Evolutionary conservation across 1,140 invertebrate genomes (phyloP), one percentile per base, ranked within the genome.

Genomic region (Nymphalis io): DNA sequence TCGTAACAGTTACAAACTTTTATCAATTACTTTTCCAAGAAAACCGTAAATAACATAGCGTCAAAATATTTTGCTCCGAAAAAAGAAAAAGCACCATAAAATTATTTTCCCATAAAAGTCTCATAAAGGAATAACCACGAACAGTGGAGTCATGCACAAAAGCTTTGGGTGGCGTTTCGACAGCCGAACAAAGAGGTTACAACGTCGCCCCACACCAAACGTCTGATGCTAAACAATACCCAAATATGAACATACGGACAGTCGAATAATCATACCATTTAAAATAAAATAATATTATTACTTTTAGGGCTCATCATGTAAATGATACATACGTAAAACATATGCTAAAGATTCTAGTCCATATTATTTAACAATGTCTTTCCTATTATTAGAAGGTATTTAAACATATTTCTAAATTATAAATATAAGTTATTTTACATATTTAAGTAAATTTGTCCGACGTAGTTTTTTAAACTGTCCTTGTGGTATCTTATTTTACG

Each of bases 181-280:
- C 75, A 78, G 55, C 60, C 53, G 64, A 75, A 82, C 82, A 82
- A 82, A 78, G 74, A 74, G 69, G 76, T 70, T 72, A 72, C 72
- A 66, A 69, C 75, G 74, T 72, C 78, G 68, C 69, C 46, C 67
- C 69, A 72, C 58, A 73, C 75, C 78, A 73, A 79, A 78, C 71
- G 76, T 72, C 72, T 73, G 73, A 73, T 73, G 74, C 78, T 74
- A 80, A 76, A 80, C 78, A 82, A 81, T 80, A 79, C 74, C 73
- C 68, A 21, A 27, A 40, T 18, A 38, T 40, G 58, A 66, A 75
- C 76, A 80, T 64, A 67, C 60, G 20, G 13, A 44, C 61, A 58
- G 21, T n/a, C 20, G 21, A 11, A 73, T n/a, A 20, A 67, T 4
- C 20, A 33, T 3, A n/a, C 51, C 20, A 18, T 1, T 16, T 48